These are phyloP conservation scores for Sternarchorhynchus goeldii DNA, from an alignment of 2,797 vertebrate species.

Conservation along the genomic window DNA sequence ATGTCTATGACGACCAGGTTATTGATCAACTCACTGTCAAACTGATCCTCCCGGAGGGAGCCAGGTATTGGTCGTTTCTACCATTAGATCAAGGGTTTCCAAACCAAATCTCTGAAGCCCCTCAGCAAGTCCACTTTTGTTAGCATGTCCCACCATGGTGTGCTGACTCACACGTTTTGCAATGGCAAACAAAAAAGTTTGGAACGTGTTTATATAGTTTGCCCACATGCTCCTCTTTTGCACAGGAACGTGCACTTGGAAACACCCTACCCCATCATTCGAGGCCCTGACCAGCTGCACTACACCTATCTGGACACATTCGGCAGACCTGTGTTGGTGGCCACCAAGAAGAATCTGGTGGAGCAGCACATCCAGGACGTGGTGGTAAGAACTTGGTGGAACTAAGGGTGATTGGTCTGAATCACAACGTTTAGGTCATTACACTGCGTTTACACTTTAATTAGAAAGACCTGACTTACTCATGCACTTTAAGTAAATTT, in stretches of 20 bases:
- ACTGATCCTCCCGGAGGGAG: conserved; percentile 94
- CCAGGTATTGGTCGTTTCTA: conserved; percentile 80
- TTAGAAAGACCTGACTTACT: too few species aligned
- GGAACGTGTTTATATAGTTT: neutral
- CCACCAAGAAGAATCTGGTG: conserved; percentile 92
- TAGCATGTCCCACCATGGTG: too few species aligned
- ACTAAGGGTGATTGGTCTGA: neutral
- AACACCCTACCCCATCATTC: conserved; percentile 89
- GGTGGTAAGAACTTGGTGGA: conserved; percentile 78
- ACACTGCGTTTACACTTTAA: too few species aligned
- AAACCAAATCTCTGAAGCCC: too few species aligned
- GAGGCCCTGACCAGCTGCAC: conserved; percentile 89
- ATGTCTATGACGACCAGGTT: conserved; percentile 97
- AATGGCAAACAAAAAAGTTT: neutral
- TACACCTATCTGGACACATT: conserved; percentile 98
- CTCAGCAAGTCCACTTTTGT: neutral
- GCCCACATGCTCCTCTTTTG: conserved; percentile 2
- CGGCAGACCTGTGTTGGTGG: conserved; percentile 92
- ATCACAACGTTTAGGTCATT: neutral
- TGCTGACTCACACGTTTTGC: too few species aligned
- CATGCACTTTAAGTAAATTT: too few species aligned
- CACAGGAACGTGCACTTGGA: conserved; percentile 93
- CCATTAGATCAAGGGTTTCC: neutral
- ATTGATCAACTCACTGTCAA: conserved; percentile 92
- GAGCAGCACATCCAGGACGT: conserved; percentile 99